These are phyloP conservation scores for Clavelina lepadiformis DNA, from an alignment of 23 tunicate genomes.

Conservation along the genomic window DNA sequence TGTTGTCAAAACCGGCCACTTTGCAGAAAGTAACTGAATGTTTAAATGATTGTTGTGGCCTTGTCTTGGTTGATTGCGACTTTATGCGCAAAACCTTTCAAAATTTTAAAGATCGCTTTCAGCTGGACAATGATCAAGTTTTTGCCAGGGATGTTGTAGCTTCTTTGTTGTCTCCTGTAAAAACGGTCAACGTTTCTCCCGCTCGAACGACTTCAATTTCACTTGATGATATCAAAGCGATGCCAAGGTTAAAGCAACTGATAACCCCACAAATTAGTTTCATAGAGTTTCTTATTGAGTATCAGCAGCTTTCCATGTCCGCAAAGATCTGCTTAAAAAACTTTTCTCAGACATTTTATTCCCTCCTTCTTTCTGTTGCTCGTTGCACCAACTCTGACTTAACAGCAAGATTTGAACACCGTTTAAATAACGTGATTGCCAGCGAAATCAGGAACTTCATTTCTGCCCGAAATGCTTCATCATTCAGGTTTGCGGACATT, in stretches of 20 bases:
- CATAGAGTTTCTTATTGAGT: neutral
- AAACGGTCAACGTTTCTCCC: too few species aligned
- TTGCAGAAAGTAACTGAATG: too few species aligned
- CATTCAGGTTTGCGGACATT: constrained; percentile 3
- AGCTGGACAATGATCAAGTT: too few species aligned
- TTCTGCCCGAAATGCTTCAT: neutral
- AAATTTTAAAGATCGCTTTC: too few species aligned
- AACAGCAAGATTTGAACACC: neutral
- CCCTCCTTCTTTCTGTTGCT: neutral
- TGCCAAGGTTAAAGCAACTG: constrained; percentile 3
- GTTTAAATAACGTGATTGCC: neutral
- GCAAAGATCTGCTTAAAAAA: neutral
- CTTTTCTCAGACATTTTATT: constrained; percentile 5
- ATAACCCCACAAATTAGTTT: neutral
- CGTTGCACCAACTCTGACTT: neutral
- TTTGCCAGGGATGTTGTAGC: too few species aligned
- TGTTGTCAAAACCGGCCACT: neutral
- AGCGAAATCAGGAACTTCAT: constrained; percentile 1
- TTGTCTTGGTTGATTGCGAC: too few species aligned
- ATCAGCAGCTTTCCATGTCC: neutral
- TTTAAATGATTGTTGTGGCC: too few species aligned
- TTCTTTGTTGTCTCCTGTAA: too few species aligned
- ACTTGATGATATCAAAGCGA: too few species aligned
- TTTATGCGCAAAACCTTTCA: too few species aligned
- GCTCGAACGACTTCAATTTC: too few species aligned